Evolutionary conservation across 1,140 invertebrate genomes (phyloP), one percentile per base, ranked within the genome.

Genomic region (Chlorops oryzae): DNA sequence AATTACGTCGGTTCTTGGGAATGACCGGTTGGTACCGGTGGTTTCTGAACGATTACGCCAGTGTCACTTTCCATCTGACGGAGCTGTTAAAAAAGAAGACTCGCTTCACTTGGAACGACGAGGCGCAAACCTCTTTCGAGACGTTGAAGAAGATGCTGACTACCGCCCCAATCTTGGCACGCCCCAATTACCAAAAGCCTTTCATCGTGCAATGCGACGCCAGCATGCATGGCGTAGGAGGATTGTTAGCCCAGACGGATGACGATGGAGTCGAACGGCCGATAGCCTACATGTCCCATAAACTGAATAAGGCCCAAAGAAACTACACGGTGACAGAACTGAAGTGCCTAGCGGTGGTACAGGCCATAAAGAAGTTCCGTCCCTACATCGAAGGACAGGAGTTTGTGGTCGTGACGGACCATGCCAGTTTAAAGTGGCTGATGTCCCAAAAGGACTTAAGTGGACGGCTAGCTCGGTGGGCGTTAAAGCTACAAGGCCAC

Each of bases 1-100:
- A 70, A 40, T 49, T 70, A 2, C 42, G 62, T 27, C 45, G 68
- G 40, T 77, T 79, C 50, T 54, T 76, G n/a, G n/a, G n/a, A n/a
- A n/a, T n/a, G n/a, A n/a, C n/a, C n/a, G n/a, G n/a, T n/a, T n/a
- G n/a, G n/a, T n/a, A n/a, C n/a, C n/a, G n/a, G n/a, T n/a, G n/a
- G n/a, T n/a, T n/a, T n/a, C n/a, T n/a, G n/a, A n/a, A n/a, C n/a
- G n/a, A n/a, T n/a, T n/a, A n/a, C n/a, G n/a, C n/a, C n/a, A n/a
- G n/a, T n/a, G n/a, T n/a, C n/a, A n/a, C n/a, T n/a, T n/a, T n/a
- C 9, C 9, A 34, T 9, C 38, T n/a, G 7, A 39, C 12, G 15
- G 38, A 39, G 6, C 38, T 39, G 12, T 39, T 39, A 18, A 39
- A 39, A 18, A 39, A 39, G 7, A 13, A 12, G 28, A 32, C 7